Evolutionary conservation across 2,888 invertebrate species (phyloP).

Genomic region (Smittia sp.): DNA sequence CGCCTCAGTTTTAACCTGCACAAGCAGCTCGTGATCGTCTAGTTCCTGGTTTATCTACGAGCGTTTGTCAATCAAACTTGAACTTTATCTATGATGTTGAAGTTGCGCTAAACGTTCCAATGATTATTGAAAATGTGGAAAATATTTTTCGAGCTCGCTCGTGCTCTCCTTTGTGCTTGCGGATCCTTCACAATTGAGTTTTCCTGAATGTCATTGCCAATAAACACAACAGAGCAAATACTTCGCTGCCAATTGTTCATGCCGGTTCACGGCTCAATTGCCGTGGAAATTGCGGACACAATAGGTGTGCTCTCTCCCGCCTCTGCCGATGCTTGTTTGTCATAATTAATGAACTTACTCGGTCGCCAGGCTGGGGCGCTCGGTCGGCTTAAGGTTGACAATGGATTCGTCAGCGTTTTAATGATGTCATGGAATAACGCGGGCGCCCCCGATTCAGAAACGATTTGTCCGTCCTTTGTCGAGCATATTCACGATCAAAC

Average conservation of each 20-base stretch:
- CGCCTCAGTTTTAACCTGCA: no score
- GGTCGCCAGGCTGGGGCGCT: neutral
- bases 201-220: conserved; percentile 37
- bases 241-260: conserved; percentile 31
- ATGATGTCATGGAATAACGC: conserved; percentile 1
- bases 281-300: conserved; percentile 38
- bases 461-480: conserved; percentile 2
- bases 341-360: conserved; percentile 41
- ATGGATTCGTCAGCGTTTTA: neutral
- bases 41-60: neutral
- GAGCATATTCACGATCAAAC: conserved; percentile 10
- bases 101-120: conserved; percentile 24
- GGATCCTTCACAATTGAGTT: conserved; percentile 21
- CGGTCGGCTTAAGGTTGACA: neutral
- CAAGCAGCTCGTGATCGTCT: no score
- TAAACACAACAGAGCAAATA: conserved; percentile 34
- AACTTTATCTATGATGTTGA: conserved; percentile 10
- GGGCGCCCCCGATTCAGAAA: neutral
- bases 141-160: neutral
- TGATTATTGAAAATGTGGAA: conserved; percentile 31
- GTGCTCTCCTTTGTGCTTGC: neutral
- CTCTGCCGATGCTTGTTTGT: conserved; percentile 38
- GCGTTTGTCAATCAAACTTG: neutral
- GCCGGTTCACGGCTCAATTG: conserved; percentile 39
- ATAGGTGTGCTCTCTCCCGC: conserved; percentile 28